phyloP scores from a whole-genome alignment of 1,140 invertebrate genomes.

The Fopius arisanus region DNA sequence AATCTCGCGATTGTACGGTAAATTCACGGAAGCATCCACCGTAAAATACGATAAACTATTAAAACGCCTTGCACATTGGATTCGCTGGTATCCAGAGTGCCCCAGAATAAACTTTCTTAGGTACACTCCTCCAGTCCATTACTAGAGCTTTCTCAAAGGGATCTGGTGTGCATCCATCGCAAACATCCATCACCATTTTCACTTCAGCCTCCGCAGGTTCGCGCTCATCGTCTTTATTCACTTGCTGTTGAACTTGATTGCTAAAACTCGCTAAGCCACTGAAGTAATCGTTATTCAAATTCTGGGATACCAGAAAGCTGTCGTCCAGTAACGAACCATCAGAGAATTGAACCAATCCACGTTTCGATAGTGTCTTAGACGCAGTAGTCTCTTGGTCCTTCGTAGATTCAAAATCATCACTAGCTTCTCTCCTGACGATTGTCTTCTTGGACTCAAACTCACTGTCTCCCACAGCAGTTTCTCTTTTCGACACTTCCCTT shows the following conservation, averaged over 20 bases:
- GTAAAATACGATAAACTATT: conserved; percentile 41
- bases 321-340: conserved; percentile 75
- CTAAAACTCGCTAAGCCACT: conserved; percentile 75
- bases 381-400: not conserved
- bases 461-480: too few relatives aligned
- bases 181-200: conserved; percentile 77
- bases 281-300: conserved; percentile 55
- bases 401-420: conserved; percentile 2
- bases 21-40: not conserved
- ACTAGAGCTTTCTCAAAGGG: conserved; percentile 80
- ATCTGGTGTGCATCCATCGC: conserved; percentile 75
- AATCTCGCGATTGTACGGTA: not conserved
- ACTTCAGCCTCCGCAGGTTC: conserved; percentile 85
- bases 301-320: conserved; percentile 59
- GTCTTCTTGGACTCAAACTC: conserved; percentile 22
- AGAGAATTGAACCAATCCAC: conserved; percentile 68
- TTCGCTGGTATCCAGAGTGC: conserved; percentile 73
- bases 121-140: conserved; percentile 76
- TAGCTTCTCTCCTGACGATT: conserved; percentile 31
- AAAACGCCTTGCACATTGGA: conserved; percentile 76
- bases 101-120: conserved; percentile 78
- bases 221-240: conserved; percentile 70
- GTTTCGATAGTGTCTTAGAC: conserved; percentile 37
- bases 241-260: conserved; percentile 66
- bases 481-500: too few relatives aligned